Evolutionary conservation across 64 coral and sea anemone genomes (phyloP).

Genomic region (Cladopsammia gracilis): DNA sequence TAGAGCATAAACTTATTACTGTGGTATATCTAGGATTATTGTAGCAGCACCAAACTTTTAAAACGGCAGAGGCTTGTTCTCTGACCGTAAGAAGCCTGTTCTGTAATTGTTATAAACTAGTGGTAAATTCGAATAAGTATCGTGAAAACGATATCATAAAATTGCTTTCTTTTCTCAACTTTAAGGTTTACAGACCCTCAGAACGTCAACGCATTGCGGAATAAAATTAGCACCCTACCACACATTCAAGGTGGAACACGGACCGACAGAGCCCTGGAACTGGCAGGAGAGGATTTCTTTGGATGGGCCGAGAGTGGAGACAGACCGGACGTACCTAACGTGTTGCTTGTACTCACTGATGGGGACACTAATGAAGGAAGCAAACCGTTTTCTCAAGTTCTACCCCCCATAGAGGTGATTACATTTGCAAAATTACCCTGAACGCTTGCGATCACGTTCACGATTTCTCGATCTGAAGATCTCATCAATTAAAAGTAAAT

Average conservation of each 20-base stretch:
- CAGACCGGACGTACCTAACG: conserved; percentile 21
- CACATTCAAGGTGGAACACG: conserved; percentile 42
- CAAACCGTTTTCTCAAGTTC: neutral
- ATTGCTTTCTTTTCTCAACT: neutral
- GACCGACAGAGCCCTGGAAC: conserved; percentile 39
- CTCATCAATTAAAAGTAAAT: no score
- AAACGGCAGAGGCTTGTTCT: no score
- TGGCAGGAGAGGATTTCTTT: conserved; percentile 25
- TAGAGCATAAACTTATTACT: no score
- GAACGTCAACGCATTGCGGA: neutral
- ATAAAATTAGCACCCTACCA: neutral
- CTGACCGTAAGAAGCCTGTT: no score
- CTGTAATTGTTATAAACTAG: no score
- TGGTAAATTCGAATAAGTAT: no score
- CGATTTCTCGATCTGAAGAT: neutral
- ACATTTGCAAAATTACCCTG: no score
- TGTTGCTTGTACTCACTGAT: conserved; percentile 21
- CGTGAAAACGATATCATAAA: no score
- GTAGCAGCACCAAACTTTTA: no score
- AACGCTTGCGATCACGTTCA: neutral
- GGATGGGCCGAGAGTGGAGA: conserved; percentile 18
- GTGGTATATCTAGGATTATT: no score
- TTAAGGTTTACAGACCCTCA: conserved; percentile 15
- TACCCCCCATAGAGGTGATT: neutral
- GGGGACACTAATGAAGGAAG: conserved; percentile 26